Base-by-base conservation (phyloP, 2,797 vertebrate genomes). In the Melanotaenia maccullochi region DNA sequence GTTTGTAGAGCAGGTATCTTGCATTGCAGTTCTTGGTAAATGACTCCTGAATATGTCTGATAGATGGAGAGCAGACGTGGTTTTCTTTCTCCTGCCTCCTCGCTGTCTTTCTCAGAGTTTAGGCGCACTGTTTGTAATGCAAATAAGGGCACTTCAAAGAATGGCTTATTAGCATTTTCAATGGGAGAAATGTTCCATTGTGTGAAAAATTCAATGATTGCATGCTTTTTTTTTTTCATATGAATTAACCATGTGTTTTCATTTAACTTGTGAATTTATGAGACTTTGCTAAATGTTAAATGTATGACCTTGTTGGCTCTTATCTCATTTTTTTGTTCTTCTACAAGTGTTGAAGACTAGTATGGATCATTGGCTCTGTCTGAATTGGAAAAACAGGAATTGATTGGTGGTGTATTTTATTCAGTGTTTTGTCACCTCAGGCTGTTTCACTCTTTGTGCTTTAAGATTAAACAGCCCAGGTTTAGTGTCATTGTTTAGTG, bases 61-160 rank as follows among this genome's bases (percentile, higher is more conserved):
- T 92, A 89, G 88, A 84, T 81, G 71, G 84, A 85, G 90, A 93
- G 91, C 88, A 90, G 89, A 93, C 88, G 89, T 92, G 85, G 81
- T 89, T 93, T 94, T 92, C 56, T 84, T 55, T 66, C 32, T 52
- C 11, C 40, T 20, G 49, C 75, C 64, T 68, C 57, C 68, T 33
- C 40, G 16, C 52, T 51, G 18, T 94, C 91, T 93, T 91, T 93
- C 22, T 20, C 13, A 87, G 90, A 93, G 82, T 90, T 85, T 94
- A 78, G 66, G 66, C 72, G 79, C 73, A 63, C 67, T 94, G 93
- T 96, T 97, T 97, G 94, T 95, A 94, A 96, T 97, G 96, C 94
- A 96, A 96, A 97, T 96, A 90, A 94, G 89, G 82, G 78, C 72
- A 91, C 93, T 96, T 96, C 95, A 97, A 95, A 96, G 93, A 78